These are phyloP conservation scores for Lepidochitona cinerea DNA, from an alignment of 2,888 invertebrate species.

Conservation along the genomic window DNA sequence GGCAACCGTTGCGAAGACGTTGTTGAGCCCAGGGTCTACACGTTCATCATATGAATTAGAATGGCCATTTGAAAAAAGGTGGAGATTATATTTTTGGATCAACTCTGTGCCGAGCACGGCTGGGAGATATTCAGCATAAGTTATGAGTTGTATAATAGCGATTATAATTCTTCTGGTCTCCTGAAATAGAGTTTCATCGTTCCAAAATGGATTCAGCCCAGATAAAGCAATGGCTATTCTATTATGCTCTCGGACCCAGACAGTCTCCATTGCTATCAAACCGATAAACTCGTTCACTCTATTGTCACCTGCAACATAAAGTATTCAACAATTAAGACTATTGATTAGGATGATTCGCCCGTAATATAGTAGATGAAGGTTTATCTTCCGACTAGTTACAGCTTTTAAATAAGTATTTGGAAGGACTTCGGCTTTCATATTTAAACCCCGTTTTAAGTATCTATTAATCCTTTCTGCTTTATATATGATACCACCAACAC, in stretches of 20 bases:
- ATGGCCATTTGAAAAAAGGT: background rate
- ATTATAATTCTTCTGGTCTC: background rate
- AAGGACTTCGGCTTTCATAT: too few species aligned
- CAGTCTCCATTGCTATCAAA: background rate
- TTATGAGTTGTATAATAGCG: constrained; percentile 3
- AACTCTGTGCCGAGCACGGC: background rate
- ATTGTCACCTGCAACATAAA: background rate
- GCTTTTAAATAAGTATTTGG: too few species aligned
- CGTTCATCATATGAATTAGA: background rate
- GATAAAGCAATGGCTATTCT: background rate
- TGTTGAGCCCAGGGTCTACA: constrained; percentile 47
- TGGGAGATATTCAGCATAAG: background rate
- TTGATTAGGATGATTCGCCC: too few species aligned
- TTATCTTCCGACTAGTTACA: too few species aligned
- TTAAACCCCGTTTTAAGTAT: too few species aligned
- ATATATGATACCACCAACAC: too few species aligned
- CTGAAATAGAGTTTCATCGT: background rate
- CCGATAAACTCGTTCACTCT: background rate
- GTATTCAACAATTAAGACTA: background rate
- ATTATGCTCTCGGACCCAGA: background rate
- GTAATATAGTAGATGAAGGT: too few species aligned
- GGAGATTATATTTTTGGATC: background rate
- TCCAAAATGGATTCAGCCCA: background rate
- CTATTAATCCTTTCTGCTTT: too few species aligned
- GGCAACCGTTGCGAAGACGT: constrained; percentile 56